Base-by-base conservation (phyloP, 2,113 vertebrate genomes). In the Argyrosomus japonicus region DNA sequence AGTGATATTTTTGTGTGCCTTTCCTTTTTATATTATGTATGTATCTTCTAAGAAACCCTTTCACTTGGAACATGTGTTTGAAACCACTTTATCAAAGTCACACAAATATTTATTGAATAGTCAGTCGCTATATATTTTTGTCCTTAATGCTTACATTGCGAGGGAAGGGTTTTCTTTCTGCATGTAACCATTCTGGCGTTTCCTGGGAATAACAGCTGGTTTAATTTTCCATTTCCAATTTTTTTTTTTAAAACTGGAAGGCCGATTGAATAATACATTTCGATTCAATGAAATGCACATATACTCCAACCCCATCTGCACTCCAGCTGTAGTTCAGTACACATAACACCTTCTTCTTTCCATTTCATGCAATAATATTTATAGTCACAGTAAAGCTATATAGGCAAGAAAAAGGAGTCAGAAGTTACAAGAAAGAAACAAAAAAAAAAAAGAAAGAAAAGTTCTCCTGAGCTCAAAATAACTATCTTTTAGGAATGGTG, bases 21-120 rank as follows among this genome's bases (percentile, higher is more conserved):
- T 17, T 12, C 13, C 21, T n/a, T 54, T 60, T 47, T 58, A 50
- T 75, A 50, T 79, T 79, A 84, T 84, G 58, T 53, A 68, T 80
- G 60, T 75, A 19, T 69, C 32, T 75, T 79, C 23, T 86, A 62
- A 76, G 47, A 82, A 75, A 54, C 23, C 9, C 43, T 72, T 73
- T 64, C 64, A 78, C 10, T 58, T 60, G n/a, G 43, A 78, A 75
- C 36, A 60, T 40, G 21, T 64, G 50, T 70, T 65, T 61, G 45
- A 58, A 75, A 43, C 19, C 15, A 47, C 23, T 73, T 62, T 65
- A 68, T 61, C 29, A 78, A 63, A 62, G 74, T 40, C 32, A 21
- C 8, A 48, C 53, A 75, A 68, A 19, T 27, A 43, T 12, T 21
- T 47, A 54, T 14, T 61, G 51, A 45, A 40, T 21, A 65, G 23